A percentile compares a stretch with the other conserved stretches of the same genome.
phyloP scores from a whole-genome alignment of 35 echinoderm and acorn worm genomes.

The Heliocidaris tuberculata region DNA sequence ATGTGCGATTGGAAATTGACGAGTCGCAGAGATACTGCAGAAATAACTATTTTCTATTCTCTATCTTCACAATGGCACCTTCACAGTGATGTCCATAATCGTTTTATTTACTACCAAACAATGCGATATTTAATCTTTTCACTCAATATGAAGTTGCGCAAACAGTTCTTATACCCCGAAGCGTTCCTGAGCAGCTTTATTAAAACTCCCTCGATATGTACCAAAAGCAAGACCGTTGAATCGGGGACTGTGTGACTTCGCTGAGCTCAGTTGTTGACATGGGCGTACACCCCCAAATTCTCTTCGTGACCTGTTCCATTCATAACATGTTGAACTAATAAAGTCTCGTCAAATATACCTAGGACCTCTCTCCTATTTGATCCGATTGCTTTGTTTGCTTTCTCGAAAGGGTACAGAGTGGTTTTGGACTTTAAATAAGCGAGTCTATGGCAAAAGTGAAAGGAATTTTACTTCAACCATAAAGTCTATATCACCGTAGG shows the following conservation, averaged over 20 bases:
- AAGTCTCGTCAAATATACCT: neutral
- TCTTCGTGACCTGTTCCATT: neutral
- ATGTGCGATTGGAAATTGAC: too few relatives aligned
- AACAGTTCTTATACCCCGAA: neutral
- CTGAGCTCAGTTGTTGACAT: neutral
- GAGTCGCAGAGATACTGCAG: neutral
- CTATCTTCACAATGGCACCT: neutral
- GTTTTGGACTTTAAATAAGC: neutral
- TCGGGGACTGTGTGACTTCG: neutral
- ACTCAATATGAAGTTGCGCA: neutral
- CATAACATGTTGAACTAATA: slow-evolving; percentile 18
- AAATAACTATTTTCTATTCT: neutral
- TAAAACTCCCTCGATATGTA: neutral
- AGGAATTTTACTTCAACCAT: neutral
- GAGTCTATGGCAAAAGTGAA: neutral
- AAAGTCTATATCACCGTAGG: neutral
- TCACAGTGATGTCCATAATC: neutral
- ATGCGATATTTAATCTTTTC: neutral
- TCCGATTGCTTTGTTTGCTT: neutral
- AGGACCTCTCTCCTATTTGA: slow-evolving; percentile 8
- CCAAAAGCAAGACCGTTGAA: neutral
- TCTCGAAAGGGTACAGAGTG: neutral
- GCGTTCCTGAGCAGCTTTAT: neutral
- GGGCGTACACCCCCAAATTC: neutral
- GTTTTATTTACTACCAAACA: neutral